Evolutionary conservation across 2,797 vertebrate genomes (phyloP).

Genomic region (Ptychadena robeensis): DNA sequence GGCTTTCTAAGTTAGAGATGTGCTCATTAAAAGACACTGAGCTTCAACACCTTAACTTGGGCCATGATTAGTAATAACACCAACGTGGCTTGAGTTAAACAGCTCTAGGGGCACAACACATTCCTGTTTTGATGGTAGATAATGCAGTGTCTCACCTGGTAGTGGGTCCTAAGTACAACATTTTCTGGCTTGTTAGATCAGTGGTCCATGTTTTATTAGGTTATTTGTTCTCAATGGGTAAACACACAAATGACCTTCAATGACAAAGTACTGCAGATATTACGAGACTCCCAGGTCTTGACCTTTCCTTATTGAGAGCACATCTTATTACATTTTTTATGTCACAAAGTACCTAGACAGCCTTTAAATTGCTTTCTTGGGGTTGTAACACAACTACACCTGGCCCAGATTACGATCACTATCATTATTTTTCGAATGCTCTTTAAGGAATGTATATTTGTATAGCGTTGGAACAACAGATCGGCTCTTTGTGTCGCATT

Average conservation of each 20-base stretch:
- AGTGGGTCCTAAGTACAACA: background rate
- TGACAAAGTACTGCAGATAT: slow-evolving; percentile 1
- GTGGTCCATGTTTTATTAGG: background rate
- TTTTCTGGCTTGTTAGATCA: background rate
- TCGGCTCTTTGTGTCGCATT: slow-evolving; percentile 43
- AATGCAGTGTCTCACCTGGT: too few relatives aligned
- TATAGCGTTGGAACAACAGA: slow-evolving; percentile 36
- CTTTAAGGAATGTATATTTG: slow-evolving; percentile 36
- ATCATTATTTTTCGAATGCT: slow-evolving; percentile 52
- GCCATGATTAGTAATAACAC: background rate
- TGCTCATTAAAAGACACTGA: background rate
- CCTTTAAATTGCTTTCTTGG: slow-evolving; percentile 3
- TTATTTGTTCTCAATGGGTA: background rate
- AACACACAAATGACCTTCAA: background rate
- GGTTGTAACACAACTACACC: slow-evolving; percentile 9
- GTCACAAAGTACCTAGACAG: background rate
- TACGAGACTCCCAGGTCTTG: slow-evolving; percentile 6
- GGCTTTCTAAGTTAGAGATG: slow-evolving; percentile 17
- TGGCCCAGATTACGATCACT: slow-evolving; percentile 42
- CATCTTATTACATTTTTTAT: slow-evolving; percentile 32
- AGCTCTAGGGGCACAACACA: background rate
- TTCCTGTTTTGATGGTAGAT: background rate
- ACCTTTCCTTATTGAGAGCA: slow-evolving; percentile 1
- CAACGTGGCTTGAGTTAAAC: background rate
- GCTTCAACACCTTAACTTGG: background rate